phyloP scores from a whole-genome alignment of 30 jellyfish, hydroid and myxozoan genomes.

The Chrysaora quinquecirrha region DNA sequence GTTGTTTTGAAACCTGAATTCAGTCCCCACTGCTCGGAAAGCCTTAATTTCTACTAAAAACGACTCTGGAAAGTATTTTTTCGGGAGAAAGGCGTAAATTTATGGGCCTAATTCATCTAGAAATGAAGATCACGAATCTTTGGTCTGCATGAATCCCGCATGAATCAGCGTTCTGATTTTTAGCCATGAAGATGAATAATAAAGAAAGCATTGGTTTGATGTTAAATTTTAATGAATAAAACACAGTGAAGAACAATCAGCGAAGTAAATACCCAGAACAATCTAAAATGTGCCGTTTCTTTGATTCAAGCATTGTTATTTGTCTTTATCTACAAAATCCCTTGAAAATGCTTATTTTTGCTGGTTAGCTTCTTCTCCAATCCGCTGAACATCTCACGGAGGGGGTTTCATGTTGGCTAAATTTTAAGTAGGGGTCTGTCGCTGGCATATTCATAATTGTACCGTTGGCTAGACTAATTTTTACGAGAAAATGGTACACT shows the following conservation, averaged over 20 bases:
- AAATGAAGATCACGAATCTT: background rate
- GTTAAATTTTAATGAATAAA: background rate
- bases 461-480: no score
- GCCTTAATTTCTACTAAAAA: background rate
- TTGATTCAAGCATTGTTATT: slow-evolving; percentile 3
- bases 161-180: background rate
- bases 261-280: background rate
- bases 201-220: background rate
- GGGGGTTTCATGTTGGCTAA: no score
- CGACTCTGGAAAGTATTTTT: background rate
- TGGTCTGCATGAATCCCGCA: background rate
- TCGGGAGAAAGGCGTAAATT: background rate
- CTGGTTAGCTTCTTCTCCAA: no score
- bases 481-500: no score
- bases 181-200: slow-evolving; percentile 13
- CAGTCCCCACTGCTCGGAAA: background rate
- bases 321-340: no score
- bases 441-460: no score
- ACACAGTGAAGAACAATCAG: background rate
- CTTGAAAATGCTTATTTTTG: no score
- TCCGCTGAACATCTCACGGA: no score
- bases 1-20: slow-evolving; percentile 40
- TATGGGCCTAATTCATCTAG: background rate
- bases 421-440: no score
- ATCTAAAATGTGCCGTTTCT: background rate